Base-by-base conservation (phyloP, 2,113 vertebrate species). In the Piliocolobus tephrosceles region DNA sequence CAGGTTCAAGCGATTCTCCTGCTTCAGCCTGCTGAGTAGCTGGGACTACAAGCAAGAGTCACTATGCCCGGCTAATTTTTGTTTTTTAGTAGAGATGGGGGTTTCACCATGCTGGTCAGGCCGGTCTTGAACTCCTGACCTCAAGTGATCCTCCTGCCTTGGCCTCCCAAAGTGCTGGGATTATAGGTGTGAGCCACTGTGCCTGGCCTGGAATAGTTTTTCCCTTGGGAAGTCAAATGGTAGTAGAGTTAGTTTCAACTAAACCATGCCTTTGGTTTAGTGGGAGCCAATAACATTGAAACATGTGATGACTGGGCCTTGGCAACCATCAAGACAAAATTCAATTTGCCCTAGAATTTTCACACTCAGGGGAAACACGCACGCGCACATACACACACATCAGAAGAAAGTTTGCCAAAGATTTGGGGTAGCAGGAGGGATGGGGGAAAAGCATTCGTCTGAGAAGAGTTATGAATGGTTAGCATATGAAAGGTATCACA, bases 261-360 rank as follows among this genome's bases (percentile, higher is more conserved):
- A 66, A 76, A 68, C 13, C 12, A 10, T 22, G 12, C 57, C 58
- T 83, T 90, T 84, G 16, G 79, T 27, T 22, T 6, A 27, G 27
- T 16, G 27, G 16, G 17, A 45, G 22, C 13, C 70, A 84, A 8
- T 76, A 84, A 32, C 43, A 68, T 45, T 25, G 79, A 58, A 81
- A 95, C 38, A 5, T 40, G 18, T 85, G 30, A 25, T 45, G 12
- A 76, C 13, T 43, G 14, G 58, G 3, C 57, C 27, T 93, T 78
- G 66, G 72, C 3, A 99, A 58, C 99, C 98, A 0, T 90, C 96
- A 43, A 94, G 94, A 96, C 99, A 99, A 88, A 99, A 97, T 1
- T 97, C 96, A 50, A 66, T 95, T 40, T 85, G 91, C 23, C 99
- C 99, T 98, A 99, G 99, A 88, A 99, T 98, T 61, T 98, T 99